Conservation (phyloP, 2,888 invertebrate species). For the Mythimna albipuncta region DNA sequence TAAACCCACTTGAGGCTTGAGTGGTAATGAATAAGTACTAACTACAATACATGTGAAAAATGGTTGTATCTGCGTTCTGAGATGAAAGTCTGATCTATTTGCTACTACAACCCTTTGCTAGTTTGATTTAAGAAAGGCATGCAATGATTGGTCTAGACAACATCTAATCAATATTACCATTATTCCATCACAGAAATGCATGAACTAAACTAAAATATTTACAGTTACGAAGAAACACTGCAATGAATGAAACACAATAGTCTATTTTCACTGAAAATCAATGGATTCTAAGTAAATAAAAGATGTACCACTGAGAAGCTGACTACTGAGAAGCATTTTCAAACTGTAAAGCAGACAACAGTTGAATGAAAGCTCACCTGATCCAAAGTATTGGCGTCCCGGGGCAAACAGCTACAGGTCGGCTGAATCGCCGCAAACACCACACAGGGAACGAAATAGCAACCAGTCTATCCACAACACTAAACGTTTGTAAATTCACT, state of each 20-base stretch:
- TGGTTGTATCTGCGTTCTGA: background rate
- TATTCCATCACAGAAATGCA: background rate
- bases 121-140: background rate
- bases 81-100: background rate
- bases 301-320: slow-evolving; percentile 7
- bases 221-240: slow-evolving; percentile 2
- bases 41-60: slow-evolving; percentile 10
- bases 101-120: background rate
- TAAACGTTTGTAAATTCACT: slow-evolving; percentile 71
- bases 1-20: slow-evolving; percentile 31
- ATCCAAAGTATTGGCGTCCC: slow-evolving; percentile 62
- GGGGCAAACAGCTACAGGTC: slow-evolving; percentile 60
- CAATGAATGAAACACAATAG: slow-evolving; percentile 14
- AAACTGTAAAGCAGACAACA: slow-evolving; percentile 43
- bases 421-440: slow-evolving; percentile 62
- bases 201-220: slow-evolving; percentile 6
- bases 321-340: slow-evolving; percentile 17
- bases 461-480: slow-evolving; percentile 75
- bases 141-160: slow-evolving; percentile 23
- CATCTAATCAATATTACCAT: slow-evolving; percentile 17
- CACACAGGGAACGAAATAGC: slow-evolving; percentile 63
- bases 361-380: slow-evolving; percentile 68
- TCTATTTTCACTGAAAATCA: slow-evolving; percentile 20
- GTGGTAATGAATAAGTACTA: slow-evolving; percentile 11
- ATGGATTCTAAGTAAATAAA: slow-evolving; percentile 39